Evolutionary conservation across 2,113 vertebrate species (phyloP).

Genomic region (Rissa tridactyla): DNA sequence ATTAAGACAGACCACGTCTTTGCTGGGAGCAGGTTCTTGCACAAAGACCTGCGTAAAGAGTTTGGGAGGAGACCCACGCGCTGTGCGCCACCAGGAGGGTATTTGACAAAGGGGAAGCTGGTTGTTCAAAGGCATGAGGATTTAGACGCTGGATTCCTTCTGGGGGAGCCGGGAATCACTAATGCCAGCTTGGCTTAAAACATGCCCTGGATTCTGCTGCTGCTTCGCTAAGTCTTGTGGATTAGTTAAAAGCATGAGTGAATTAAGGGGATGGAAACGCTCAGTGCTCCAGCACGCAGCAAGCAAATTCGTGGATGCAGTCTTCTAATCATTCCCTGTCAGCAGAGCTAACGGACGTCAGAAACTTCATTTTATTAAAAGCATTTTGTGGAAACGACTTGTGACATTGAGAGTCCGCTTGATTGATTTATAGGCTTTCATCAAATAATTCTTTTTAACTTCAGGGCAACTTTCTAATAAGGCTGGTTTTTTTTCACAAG

Average conservation of each 20-base stretch:
- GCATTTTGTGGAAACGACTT: not conserved
- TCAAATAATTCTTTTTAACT: not conserved
- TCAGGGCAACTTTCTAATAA: not conserved
- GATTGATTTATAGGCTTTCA: conserved; percentile 12
- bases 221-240: not conserved
- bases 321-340: not conserved
- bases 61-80: not conserved
- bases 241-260: conserved; percentile 12
- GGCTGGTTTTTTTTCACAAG: not conserved
- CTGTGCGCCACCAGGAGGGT: not conserved
- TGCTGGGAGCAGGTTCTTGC: not conserved
- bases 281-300: not conserved
- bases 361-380: conserved; percentile 35
- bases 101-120: not conserved
- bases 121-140: not conserved
- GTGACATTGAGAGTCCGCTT: not conserved
- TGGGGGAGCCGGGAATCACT: not conserved
- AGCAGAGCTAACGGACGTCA: not conserved
- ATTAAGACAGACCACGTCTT: not conserved
- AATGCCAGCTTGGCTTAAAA: not conserved
- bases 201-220: not conserved
- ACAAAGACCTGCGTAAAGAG: not conserved
- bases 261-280: conserved; percentile 24
- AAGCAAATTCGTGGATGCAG: not conserved
- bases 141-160: not conserved